These are phyloP conservation scores for Hyla sarda DNA, from an alignment of 2,113 vertebrate species.

Conservation along the genomic window DNA sequence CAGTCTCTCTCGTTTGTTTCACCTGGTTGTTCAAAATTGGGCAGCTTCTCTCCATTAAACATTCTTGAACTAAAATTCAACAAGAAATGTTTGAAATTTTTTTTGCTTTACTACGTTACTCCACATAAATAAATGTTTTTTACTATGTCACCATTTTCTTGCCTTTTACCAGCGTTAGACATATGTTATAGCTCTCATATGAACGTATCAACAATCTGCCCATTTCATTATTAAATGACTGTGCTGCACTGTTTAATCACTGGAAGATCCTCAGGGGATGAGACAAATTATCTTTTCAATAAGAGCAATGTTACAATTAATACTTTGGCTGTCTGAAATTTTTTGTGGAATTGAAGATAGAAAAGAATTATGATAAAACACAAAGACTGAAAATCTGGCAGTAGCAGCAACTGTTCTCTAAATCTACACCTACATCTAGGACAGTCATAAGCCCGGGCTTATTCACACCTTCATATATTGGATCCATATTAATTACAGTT, in stretches of 20 bases:
- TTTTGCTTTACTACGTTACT: not conserved
- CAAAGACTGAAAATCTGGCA: not conserved
- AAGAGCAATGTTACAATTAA: conserved; percentile 32
- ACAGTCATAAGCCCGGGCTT: not conserved
- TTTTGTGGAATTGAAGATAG: conserved; percentile 14
- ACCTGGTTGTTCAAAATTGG: too few species aligned
- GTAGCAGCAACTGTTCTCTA: not conserved
- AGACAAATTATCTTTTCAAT: conserved; percentile 35
- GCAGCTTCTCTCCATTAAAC: too few species aligned
- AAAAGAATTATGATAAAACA: conserved; percentile 5
- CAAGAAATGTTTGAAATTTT: not conserved
- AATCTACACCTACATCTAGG: not conserved
- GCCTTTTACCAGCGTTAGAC: not conserved
- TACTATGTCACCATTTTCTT: not conserved
- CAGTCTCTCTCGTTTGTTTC: too few species aligned
- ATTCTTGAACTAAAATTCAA: not conserved
- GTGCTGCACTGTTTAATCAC: conserved; percentile 41
- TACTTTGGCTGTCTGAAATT: conserved; percentile 12
- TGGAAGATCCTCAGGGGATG: conserved; percentile 33
- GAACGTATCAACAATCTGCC: not conserved
- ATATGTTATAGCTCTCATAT: not conserved
- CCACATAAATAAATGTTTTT: not conserved
- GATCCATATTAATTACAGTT: too few species aligned
- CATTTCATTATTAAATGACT: conserved; percentile 40
- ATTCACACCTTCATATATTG: too few species aligned